Evolutionary conservation across 2,888 invertebrate genomes (phyloP).

Genomic region (Lymantria dispar): DNA sequence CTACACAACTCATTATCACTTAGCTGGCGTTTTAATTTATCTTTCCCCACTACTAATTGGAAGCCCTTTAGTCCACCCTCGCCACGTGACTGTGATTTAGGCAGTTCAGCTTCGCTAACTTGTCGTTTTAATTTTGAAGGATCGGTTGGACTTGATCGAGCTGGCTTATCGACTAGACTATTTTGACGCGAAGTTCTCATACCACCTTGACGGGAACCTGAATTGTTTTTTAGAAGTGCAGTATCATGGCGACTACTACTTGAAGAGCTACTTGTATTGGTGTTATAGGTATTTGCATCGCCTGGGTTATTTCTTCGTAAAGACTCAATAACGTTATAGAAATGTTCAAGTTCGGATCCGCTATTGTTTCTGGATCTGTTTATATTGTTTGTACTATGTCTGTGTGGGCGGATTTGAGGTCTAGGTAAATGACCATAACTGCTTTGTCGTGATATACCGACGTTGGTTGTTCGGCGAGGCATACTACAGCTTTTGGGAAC

Average conservation of each 20-base stretch:
- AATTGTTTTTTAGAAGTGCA: conserved; percentile 32
- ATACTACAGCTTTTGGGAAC: conserved; percentile 73
- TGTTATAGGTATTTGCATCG: conserved; percentile 40
- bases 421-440: conserved; percentile 69
- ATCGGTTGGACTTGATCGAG: conserved; percentile 47
- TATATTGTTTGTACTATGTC: conserved; percentile 61
- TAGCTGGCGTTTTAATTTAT: conserved; percentile 67
- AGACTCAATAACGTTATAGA: conserved; percentile 69
- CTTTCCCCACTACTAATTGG: conserved; percentile 67
- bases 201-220: conserved; percentile 30
- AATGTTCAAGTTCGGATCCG: conserved; percentile 61
- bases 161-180: conserved; percentile 58
- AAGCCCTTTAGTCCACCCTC: conserved; percentile 55
- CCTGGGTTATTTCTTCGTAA: conserved; percentile 46
- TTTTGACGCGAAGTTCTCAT: conserved; percentile 54
- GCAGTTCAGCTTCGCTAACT: conserved; percentile 62
- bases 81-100: conserved; percentile 31
- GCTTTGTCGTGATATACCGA: conserved; percentile 62
- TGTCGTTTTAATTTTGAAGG: conserved; percentile 54
- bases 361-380: conserved; percentile 55
- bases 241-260: conserved; percentile 53
- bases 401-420: conserved; percentile 58
- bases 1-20: conserved; percentile 69
- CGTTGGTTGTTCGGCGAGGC: conserved; percentile 67
- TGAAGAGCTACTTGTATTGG: conserved; percentile 62